Percentiles rank a stretch among this genome's conserved stretches.
These are phyloP conservation scores for Bostrychus sinensis DNA, from an alignment of 2,113 vertebrate genomes.

Conservation along the genomic window DNA sequence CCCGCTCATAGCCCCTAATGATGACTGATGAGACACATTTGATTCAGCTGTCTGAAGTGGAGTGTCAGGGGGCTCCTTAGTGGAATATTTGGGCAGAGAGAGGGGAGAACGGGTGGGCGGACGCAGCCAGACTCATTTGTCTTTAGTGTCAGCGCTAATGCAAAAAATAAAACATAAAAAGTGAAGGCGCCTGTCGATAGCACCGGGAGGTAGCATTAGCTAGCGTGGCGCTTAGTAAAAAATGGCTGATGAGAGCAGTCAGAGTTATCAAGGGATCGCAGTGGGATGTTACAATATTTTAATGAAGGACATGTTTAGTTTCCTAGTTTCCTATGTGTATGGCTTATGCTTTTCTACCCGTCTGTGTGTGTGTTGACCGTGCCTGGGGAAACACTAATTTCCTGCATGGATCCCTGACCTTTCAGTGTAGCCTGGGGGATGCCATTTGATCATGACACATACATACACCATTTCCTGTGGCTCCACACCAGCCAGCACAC, in stretches of 20 bases:
- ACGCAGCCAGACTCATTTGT: conserved; percentile 51
- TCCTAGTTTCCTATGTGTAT: conserved; percentile 52
- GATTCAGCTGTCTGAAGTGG: conserved; percentile 63
- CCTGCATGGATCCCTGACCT: conserved; percentile 76
- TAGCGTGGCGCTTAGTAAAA: conserved; percentile 26
- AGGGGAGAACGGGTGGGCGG: conserved; percentile 45
- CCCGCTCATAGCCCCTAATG: conserved; percentile 55
- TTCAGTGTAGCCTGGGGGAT: conserved; percentile 70
- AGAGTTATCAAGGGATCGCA: conserved; percentile 54
- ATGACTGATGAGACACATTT: conserved; percentile 71
- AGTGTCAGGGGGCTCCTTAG: conserved; percentile 63
- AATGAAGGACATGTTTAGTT: conserved; percentile 73
- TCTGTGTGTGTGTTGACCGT: conserved; percentile 41
- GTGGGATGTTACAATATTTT: conserved; percentile 65
- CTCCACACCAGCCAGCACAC: conserved; percentile 48
- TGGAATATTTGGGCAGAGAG: conserved; percentile 57
- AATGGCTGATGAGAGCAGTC: conserved; percentile 62
- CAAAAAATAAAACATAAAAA: conserved; percentile 22
- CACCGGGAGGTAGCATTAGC: conserved; percentile 33
- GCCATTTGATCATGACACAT: conserved; percentile 66
- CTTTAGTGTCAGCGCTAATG: conserved; percentile 49
- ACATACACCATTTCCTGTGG: conserved; percentile 58
- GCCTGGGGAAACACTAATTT: conserved; percentile 79
- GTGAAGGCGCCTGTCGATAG: conserved; percentile 38
- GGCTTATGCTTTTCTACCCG: conserved; percentile 35